Conservation (phyloP, 2,797 vertebrate species). For the Yasuhikotakia modesta region DNA sequence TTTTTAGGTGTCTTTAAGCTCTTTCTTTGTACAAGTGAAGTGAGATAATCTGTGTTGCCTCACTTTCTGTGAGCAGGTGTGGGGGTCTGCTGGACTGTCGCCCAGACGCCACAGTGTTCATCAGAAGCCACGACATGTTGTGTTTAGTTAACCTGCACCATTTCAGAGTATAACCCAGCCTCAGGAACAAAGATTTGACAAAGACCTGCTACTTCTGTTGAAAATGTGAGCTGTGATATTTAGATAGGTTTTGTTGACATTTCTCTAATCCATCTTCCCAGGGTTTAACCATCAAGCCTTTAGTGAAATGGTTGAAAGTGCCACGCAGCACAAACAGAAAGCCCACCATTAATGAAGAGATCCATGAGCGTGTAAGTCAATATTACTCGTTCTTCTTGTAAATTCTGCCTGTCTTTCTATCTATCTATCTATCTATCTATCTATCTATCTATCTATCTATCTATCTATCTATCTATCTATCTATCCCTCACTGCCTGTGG, state of each 20-base stretch:
- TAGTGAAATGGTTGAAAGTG: slow-evolving; percentile 95
- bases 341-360: slow-evolving; percentile 93
- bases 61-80: neutral
- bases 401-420: slow-evolving; percentile 2
- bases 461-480: slow-evolving; percentile 5
- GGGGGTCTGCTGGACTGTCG: neutral
- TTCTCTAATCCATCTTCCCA: slow-evolving; percentile 57
- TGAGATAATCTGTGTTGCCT: neutral
- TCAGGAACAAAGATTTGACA: neutral
- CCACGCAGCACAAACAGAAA: slow-evolving; percentile 92
- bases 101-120: neutral
- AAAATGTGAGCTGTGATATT: neutral
- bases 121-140: neutral
- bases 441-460: no score
- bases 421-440: no score
- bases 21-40: neutral
- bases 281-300: slow-evolving; percentile 96
- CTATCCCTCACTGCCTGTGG: slow-evolving; percentile 5
- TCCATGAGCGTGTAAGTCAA: slow-evolving; percentile 88
- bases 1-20: neutral
- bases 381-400: neutral
- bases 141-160: neutral
- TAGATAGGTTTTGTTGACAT: slow-evolving; percentile 29
- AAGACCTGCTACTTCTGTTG: neutral
- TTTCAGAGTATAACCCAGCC: neutral